These are phyloP conservation scores for Bothrops jararaca DNA, from an alignment of 2,113 vertebrate genomes.

Conservation along the genomic window DNA sequence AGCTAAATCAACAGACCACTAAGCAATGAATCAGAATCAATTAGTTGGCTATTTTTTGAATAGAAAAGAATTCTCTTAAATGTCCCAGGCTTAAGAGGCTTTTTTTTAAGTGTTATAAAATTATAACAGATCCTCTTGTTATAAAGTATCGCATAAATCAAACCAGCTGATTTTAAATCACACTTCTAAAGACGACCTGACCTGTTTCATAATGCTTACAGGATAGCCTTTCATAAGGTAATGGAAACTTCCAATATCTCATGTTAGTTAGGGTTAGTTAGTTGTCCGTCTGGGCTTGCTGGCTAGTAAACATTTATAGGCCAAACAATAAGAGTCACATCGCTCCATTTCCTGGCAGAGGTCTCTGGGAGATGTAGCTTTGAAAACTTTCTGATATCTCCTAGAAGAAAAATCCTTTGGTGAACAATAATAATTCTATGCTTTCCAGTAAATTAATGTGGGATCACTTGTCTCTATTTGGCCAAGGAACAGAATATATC, in stretches of 20 bases:
- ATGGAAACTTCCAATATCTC: neutral
- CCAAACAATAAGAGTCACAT: neutral
- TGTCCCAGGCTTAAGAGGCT: neutral
- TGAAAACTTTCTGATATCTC: neutral
- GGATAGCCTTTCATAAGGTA: neutral
- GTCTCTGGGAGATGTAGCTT: neutral
- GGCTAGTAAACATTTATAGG: neutral
- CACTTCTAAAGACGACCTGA: neutral
- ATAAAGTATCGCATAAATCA: neutral
- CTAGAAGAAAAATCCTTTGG: neutral
- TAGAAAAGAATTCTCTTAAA: neutral
- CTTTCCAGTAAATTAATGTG: neutral
- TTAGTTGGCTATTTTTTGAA: too few relatives aligned
- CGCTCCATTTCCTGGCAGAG: neutral
- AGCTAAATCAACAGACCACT: neutral
- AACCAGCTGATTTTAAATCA: neutral
- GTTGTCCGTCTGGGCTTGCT: neutral
- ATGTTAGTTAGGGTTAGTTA: neutral
- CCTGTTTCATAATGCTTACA: neutral
- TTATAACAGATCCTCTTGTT: neutral
- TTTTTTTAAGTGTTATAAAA: neutral
- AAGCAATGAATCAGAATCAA: neutral
- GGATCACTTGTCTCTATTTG: slow-evolving; percentile 16
- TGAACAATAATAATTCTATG: neutral
- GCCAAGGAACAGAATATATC: neutral